phyloP scores from a whole-genome alignment of 2,113 vertebrate genomes.

The Psilopsiagon aurifrons region DNA sequence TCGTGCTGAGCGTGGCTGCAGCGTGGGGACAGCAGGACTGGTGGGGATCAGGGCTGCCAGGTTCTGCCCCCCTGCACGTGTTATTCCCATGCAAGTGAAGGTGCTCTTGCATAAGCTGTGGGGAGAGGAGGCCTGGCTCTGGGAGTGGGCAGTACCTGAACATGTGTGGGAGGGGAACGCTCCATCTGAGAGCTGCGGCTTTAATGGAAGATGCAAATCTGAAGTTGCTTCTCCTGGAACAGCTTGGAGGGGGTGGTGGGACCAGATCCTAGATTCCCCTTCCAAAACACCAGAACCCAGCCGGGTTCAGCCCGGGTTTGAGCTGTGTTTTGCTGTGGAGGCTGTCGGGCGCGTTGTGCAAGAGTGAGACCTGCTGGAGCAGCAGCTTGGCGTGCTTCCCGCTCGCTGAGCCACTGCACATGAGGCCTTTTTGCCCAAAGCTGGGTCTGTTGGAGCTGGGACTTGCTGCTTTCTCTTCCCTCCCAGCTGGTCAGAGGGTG shows the following conservation, averaged over 20 bases:
- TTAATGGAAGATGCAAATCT: background rate
- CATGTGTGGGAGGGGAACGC: background rate
- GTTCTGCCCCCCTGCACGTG: background rate
- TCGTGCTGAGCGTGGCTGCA: background rate
- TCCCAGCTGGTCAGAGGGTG: background rate
- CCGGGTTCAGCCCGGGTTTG: rapidly evolving
- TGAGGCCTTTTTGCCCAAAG: background rate
- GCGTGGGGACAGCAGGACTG: rapidly evolving
- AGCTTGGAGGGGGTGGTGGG: background rate
- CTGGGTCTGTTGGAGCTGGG: background rate
- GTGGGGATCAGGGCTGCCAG: background rate
- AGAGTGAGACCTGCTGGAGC: background rate
- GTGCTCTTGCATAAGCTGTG: background rate
- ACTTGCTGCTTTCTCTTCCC: background rate
- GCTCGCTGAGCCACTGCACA: background rate
- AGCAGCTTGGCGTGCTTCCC: background rate
- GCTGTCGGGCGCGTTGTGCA: background rate
- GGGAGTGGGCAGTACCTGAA: background rate
- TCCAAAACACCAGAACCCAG: background rate
- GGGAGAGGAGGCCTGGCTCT: rapidly evolving
- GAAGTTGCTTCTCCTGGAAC: background rate
- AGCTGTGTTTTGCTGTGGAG: background rate
- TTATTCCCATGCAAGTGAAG: background rate
- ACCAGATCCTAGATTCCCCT: background rate
- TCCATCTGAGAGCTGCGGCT: background rate